These are phyloP conservation scores for Leptinotarsa juncta DNA, from an alignment of 2,888 invertebrate genomes.

Conservation along the genomic window DNA sequence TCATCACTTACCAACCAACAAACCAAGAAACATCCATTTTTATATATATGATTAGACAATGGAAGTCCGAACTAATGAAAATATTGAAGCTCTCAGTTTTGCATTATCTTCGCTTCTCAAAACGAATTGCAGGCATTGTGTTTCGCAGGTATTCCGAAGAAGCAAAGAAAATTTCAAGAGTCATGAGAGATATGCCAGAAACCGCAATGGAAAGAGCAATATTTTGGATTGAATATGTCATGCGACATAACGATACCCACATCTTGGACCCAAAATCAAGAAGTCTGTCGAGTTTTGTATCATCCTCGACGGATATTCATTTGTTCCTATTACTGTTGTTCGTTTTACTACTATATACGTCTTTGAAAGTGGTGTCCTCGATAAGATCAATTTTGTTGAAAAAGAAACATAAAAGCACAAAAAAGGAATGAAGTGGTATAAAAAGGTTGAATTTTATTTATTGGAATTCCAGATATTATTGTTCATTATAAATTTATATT, in stretches of 20 bases:
- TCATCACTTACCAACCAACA: no score
- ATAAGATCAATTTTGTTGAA: not conserved
- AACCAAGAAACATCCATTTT: no score
- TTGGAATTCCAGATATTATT: no score
- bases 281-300: slow-evolving; percentile 32
- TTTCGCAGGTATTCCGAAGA: slow-evolving; percentile 40
- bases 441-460: not conserved
- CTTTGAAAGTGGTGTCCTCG: not conserved
- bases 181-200: slow-evolving; percentile 41
- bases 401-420: not conserved
- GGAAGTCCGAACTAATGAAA: no score
- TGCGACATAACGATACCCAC: slow-evolving; percentile 43
- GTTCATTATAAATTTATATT: no score
- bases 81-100: no score
- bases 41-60: no score
- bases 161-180: slow-evolving; percentile 39
- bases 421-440: not conserved
- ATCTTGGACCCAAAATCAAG: slow-evolving; percentile 39
- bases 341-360: not conserved
- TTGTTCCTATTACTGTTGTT: slow-evolving; percentile 26
- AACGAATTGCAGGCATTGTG: no score
- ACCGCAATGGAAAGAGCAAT: slow-evolving; percentile 44
- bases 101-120: no score
- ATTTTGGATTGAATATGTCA: slow-evolving; percentile 46
- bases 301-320: slow-evolving; percentile 34